These are phyloP conservation scores for Megaptera novaeangliae DNA, from an alignment of 2,113 vertebrate genomes.

Conservation along the genomic window DNA sequence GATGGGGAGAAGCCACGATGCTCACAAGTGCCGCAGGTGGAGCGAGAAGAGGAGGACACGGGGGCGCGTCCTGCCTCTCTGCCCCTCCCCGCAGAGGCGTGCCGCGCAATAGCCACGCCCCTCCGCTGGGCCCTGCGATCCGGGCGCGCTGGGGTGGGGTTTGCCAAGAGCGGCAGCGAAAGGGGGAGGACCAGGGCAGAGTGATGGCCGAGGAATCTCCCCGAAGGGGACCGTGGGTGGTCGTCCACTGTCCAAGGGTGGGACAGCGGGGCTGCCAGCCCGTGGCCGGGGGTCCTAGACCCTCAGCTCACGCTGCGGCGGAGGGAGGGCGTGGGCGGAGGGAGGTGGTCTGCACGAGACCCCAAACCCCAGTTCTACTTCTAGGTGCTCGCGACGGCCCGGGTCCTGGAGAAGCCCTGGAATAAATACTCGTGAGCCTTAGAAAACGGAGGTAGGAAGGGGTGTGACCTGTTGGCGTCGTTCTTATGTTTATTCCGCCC, in stretches of 20 bases:
- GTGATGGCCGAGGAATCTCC: rapidly evolving
- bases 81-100: too few species aligned
- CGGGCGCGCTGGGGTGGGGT: not conserved
- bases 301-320: not conserved
- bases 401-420: conserved; percentile 74
- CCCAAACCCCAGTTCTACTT: not conserved
- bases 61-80: rapidly evolving
- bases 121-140: not conserved
- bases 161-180: not conserved
- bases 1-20: not conserved
- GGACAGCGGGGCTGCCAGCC: rapidly evolving
- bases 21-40: not conserved
- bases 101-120: too few species aligned
- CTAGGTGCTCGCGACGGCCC: conserved; percentile 61
- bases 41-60: not conserved
- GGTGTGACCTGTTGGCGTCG: rapidly evolving
- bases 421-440: conserved; percentile 75
- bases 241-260: rapidly evolving
- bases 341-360: not conserved
- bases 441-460: conserved; percentile 79
- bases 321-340: rapidly evolving
- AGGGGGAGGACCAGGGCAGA: not conserved
- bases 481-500: not conserved
- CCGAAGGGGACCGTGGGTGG: rapidly evolving
- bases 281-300: not conserved